These are phyloP conservation scores for Craseonycteris thonglongyai DNA, from an alignment of 2,113 vertebrate species.

Conservation along the genomic window DNA sequence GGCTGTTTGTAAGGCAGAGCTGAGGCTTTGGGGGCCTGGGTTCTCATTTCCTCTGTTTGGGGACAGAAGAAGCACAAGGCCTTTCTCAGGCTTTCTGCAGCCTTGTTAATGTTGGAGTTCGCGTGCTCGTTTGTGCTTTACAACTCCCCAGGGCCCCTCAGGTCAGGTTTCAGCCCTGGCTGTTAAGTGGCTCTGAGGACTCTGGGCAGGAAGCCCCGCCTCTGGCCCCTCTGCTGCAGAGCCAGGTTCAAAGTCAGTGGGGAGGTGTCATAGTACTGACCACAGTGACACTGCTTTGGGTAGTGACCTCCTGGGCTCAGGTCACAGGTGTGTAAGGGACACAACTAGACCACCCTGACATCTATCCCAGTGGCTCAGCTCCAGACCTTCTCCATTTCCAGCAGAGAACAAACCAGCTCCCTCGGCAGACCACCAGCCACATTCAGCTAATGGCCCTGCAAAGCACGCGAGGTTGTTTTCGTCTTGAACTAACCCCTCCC, in stretches of 20 bases:
- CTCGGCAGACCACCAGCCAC: accelerated
- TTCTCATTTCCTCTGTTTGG: slow-evolving; percentile 48
- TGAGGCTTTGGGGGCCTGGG: slow-evolving; percentile 36
- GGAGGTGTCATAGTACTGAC: neutral
- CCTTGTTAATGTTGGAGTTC: slow-evolving; percentile 58
- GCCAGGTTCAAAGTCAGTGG: neutral
- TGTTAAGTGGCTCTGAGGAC: neutral
- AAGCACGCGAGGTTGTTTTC: neutral
- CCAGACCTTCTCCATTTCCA: neutral
- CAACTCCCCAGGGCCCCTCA: neutral
- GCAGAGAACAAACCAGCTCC: neutral
- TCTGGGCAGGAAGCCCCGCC: neutral
- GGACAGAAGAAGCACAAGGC: neutral
- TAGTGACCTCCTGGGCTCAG: neutral
- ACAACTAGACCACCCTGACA: neutral
- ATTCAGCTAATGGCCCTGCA: neutral
- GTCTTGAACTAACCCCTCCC: neutral
- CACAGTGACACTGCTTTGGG: no score
- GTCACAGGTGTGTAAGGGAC: neutral
- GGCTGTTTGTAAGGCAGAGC: slow-evolving; percentile 64
- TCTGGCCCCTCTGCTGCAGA: neutral
- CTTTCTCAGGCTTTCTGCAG: slow-evolving; percentile 28
- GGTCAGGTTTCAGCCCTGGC: neutral
- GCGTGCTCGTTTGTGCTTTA: slow-evolving; percentile 24
- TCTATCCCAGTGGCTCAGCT: neutral